Conservation (phyloP, 2,797 vertebrate species). For the Pseudochromis fuscus region DNA sequence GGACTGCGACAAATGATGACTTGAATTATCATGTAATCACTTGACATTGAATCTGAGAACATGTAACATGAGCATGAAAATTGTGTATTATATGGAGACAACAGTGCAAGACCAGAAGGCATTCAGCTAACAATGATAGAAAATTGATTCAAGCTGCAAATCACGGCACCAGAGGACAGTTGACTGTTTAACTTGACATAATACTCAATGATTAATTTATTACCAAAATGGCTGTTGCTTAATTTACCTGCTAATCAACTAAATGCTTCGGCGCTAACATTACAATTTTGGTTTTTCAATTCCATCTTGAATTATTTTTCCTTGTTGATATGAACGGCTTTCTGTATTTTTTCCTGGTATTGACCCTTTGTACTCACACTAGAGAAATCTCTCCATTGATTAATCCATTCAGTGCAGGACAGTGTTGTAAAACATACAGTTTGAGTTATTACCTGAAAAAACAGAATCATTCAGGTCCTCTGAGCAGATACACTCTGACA, state of each 20-base stretch:
- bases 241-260: neutral
- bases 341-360: neutral
- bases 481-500: conserved; percentile 14
- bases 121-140: neutral
- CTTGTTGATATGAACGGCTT: neutral
- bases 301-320: neutral
- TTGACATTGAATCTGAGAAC: neutral
- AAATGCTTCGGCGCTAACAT: neutral
- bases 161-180: neutral
- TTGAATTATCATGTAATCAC: neutral
- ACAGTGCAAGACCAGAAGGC: neutral
- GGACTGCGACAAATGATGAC: neutral
- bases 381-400: conserved; percentile 33
- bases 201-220: neutral
- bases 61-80: neutral
- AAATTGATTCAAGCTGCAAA: neutral
- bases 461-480: neutral
- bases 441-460: conserved; percentile 28
- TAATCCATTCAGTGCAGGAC: conserved; percentile 11
- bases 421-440: conserved; percentile 6
- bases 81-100: neutral
- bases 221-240: neutral
- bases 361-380: neutral
- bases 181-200: too few species aligned
- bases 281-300: neutral